phyloP scores from a whole-genome alignment of 2,797 vertebrate genomes.

The Lepidocolaptes lacrymiger region DNA sequence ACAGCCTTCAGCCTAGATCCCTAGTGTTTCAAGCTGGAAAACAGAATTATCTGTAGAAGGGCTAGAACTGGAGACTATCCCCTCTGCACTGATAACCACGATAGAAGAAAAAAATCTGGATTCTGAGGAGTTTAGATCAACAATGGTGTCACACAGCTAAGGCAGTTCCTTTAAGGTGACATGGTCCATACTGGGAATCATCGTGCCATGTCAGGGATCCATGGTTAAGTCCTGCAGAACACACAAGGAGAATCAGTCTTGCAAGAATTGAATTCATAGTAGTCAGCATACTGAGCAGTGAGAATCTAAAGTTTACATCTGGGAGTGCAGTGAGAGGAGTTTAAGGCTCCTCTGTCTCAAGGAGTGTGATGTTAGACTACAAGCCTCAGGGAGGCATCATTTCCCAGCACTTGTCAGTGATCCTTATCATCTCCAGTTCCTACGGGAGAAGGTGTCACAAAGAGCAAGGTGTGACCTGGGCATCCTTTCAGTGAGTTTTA shows the following conservation, averaged over 20 bases:
- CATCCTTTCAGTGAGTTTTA: neutral
- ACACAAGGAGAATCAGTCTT: rapidly evolving
- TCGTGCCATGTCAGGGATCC: neutral
- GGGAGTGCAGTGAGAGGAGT: neutral
- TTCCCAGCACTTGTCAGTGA: neutral
- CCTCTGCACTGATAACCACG: neutral
- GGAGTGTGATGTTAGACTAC: neutral
- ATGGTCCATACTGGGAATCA: neutral
- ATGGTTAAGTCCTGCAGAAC: neutral
- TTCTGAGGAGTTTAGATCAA: neutral
- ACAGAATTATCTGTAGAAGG: neutral
- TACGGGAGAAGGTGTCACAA: neutral
- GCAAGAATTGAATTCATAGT: neutral
- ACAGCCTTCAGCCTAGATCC: neutral
- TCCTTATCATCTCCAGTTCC: neutral
- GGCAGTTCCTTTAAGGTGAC: neutral
- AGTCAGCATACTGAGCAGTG: neutral
- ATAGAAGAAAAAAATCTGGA: neutral
- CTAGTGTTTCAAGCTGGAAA: neutral
- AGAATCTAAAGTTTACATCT: neutral
- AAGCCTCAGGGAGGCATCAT: neutral
- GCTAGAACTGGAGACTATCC: neutral
- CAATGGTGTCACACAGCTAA: neutral
- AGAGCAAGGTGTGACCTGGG: neutral
- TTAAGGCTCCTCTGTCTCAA: neutral